Evolutionary conservation across 2,888 invertebrate genomes (phyloP).

Genomic region (Galerucella nymphaeae): DNA sequence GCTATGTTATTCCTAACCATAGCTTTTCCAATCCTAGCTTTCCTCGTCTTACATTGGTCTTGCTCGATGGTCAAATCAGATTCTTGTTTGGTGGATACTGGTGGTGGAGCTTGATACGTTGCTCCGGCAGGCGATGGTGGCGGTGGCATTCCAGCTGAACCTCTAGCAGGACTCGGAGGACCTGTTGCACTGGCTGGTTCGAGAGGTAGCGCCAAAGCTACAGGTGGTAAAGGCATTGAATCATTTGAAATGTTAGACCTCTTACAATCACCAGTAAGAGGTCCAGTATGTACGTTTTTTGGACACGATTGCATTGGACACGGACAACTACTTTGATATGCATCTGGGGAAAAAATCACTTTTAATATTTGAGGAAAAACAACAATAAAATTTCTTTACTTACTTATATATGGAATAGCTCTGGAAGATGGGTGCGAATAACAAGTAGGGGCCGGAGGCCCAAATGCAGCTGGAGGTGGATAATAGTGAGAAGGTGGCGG

Average conservation of each 20-base stretch:
- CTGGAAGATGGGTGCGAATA: conserved; percentile 72
- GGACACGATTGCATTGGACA: conserved; percentile 95
- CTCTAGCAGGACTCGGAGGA: conserved; percentile 76
- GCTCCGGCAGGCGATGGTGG: conserved; percentile 70
- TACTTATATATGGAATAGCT: conserved; percentile 73
- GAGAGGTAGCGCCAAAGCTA: conserved; percentile 66
- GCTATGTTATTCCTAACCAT: conserved; percentile 72
- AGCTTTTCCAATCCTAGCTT: conserved; percentile 72
- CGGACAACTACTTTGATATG: conserved; percentile 78
- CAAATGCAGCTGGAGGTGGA: conserved; percentile 63
- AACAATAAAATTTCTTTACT: conserved; percentile 55
- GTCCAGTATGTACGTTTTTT: conserved; percentile 98
- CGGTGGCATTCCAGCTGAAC: conserved; percentile 75
- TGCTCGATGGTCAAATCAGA: conserved; percentile 48
- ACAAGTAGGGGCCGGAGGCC: conserved; percentile 67
- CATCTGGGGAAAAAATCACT: conserved; percentile 59
- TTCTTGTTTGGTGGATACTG: conserved; percentile 54
- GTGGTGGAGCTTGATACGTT: conserved; percentile 62
- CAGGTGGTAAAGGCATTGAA: conserved; percentile 64
- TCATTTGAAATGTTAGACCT: conserved; percentile 66
- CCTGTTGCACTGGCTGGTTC: conserved; percentile 69
- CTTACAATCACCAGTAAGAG: conserved; percentile 97
- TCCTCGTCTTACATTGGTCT: conserved; percentile 59
- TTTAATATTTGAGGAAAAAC: not conserved
- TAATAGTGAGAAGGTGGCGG: conserved; percentile 67